Evolutionary conservation across 2,888 invertebrate genomes (phyloP).

Genomic region (Drosophila percnosoma): DNA sequence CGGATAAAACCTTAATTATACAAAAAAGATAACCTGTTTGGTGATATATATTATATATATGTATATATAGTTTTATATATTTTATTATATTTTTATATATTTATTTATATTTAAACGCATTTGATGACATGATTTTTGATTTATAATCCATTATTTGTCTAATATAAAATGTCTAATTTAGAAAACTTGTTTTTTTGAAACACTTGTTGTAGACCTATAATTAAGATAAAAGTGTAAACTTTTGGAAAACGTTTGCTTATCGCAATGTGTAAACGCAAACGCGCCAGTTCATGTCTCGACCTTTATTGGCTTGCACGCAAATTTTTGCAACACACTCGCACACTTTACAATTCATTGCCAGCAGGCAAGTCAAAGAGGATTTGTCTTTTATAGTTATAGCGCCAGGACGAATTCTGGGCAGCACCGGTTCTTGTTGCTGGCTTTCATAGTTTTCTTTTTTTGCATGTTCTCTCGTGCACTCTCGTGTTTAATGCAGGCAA

Average conservation of each 20-base stretch:
- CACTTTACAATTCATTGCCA: constrained; percentile 6
- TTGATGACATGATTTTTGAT: not conserved
- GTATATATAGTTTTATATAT: no score
- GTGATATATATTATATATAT: no score
- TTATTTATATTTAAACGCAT: not conserved
- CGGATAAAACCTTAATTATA: not conserved
- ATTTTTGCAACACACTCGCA: constrained; percentile 18
- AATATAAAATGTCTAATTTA: not conserved
- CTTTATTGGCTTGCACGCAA: constrained; percentile 41
- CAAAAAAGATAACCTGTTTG: no score
- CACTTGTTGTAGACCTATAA: not conserved
- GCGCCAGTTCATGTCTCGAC: constrained; percentile 2
- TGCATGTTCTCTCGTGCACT: constrained; percentile 8
- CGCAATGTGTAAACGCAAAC: constrained; percentile 15
- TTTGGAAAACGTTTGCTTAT: not conserved
- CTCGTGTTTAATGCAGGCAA: constrained; percentile 57
- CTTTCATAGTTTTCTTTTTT: constrained; percentile 6
- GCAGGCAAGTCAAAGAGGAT: constrained; percentile 35
- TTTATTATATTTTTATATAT: no score
- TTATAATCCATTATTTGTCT: not conserved
- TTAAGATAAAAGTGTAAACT: not conserved
- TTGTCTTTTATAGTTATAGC: constrained; percentile 27
- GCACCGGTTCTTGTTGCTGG: not conserved
- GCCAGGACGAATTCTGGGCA: constrained; percentile 10
- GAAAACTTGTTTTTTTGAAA: not conserved